Base-by-base conservation (phyloP, 2,888 invertebrate species). In the Agrilus mali region DNA sequence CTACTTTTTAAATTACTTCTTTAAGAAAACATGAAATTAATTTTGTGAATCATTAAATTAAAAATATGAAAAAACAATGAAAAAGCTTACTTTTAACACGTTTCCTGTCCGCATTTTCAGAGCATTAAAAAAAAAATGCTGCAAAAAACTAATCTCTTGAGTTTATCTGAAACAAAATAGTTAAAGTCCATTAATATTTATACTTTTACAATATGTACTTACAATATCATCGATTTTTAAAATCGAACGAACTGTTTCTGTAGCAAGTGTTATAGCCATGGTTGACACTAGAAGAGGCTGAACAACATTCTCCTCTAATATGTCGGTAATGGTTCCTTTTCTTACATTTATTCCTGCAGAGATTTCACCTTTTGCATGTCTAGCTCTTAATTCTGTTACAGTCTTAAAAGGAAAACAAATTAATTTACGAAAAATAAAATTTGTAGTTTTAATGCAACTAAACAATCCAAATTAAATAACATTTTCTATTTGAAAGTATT, bases 171-270 rank as follows among this genome's bases (percentile, higher is more conserved):
- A 48, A 47, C 33, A 37, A 2, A 41, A 40, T 34, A 40, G 31
- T 39, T 22, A 39, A n/a, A 15, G 7, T 20, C 6, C 5, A 14
- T 14, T 12, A n/a, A 42, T 20, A 44, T 12, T 8, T 17, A 16
- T 27, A 20, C 4, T 14, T 15, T 16, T 31, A 20, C 2, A 16
- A 32, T 20, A n/a, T n/a, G 20, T 5, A 74, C 84, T 81, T 59
- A 97, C 93, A 67, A 98, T 96, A 70, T 98, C 98, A 69, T 98
- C 98, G 60, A 98, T 98, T 74, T 99, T 98, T 62, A 99, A 77
- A 69, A 98, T 96, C 57, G 93, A 90, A 57, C 96, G 81, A 49
- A 97, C 90, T 40, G 96, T 96, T 73, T 98, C 98, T 0, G 97
- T 86, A 49, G 98, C 86, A 56, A 98, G 78, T 43, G 83, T 89